Percentiles rank a stretch among this genome's conserved stretches.
phyloP scores from a whole-genome alignment of 2,888 invertebrate genomes.

The Pterostichus niger region DNA sequence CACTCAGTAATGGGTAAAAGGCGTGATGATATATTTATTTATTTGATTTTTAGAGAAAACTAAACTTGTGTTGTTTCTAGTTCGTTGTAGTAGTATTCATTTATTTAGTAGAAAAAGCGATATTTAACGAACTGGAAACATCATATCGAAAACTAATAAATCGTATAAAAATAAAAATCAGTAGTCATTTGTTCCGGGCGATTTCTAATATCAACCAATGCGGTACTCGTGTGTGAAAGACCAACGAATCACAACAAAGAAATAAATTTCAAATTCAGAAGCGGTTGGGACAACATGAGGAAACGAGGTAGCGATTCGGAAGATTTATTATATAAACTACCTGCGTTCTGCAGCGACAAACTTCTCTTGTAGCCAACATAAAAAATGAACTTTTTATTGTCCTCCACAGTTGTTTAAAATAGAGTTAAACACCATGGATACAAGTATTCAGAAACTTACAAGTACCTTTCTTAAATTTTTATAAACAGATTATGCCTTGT shows the following conservation, averaged over 20 bases:
- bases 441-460: too few relatives aligned
- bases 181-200: neutral
- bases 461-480: too few relatives aligned
- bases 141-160: neutral
- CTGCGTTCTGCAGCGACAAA: neutral
- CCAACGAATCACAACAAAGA: slow-evolving; percentile 7
- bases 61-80: too few relatives aligned
- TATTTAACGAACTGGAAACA: neutral
- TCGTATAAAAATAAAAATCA: slow-evolving; percentile 12
- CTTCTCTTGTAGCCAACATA: neutral
- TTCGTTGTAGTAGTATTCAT: too few relatives aligned
- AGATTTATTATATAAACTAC: slow-evolving; percentile 4
- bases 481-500: too few relatives aligned
- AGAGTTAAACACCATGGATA: too few relatives aligned
- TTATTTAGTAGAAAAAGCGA: too few relatives aligned
- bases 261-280: slow-evolving; percentile 11
- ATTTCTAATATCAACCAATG: slow-evolving; percentile 3
- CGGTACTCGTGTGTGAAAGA: neutral
- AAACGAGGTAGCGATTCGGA: neutral
- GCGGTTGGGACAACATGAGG: neutral
- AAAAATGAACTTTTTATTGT: too few relatives aligned
- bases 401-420: too few relatives aligned
- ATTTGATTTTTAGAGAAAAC: too few relatives aligned
- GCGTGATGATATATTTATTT: too few relatives aligned
- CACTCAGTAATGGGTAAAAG: too few relatives aligned